Evolutionary conservation across 37 sponge, comb jelly and placozoan species (phyloP).

Genomic region (Crambe crambe): DNA sequence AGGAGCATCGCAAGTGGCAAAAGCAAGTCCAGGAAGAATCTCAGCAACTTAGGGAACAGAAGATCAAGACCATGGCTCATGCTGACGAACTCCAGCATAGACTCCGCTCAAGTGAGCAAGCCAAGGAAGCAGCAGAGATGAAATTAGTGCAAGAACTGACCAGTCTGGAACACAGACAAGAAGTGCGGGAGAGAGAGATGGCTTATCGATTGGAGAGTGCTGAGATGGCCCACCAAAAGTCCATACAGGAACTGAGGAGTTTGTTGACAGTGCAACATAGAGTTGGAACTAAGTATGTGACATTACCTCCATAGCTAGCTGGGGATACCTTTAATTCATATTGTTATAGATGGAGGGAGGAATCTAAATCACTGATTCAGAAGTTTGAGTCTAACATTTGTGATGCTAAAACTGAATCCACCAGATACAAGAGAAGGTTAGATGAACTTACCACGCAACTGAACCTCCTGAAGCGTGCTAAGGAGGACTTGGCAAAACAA

Average conservation of each 20-base stretch:
- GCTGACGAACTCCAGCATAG: constrained; percentile 21
- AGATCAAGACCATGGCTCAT: constrained; percentile 32
- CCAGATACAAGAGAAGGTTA: constrained; percentile 18
- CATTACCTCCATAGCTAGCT: background rate
- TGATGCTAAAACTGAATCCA: constrained; percentile 37
- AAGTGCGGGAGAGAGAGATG: constrained; percentile 49
- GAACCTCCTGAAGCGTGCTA: constrained; percentile 15
- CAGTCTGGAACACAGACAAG: constrained; percentile 24
- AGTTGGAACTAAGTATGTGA: constrained; percentile 46
- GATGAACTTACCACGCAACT: constrained; percentile 38
- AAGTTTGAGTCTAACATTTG: constrained; percentile 68
- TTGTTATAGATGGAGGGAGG: constrained; percentile 72
- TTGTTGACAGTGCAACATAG: constrained; percentile 48
- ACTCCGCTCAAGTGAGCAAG: constrained; percentile 30
- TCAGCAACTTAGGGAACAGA: constrained; percentile 64
- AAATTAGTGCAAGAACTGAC: constrained; percentile 47
- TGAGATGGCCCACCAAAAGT: constrained; percentile 51
- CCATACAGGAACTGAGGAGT: constrained; percentile 52
- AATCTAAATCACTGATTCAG: constrained; percentile 57
- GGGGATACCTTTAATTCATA: background rate
- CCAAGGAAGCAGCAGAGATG: constrained; percentile 39
- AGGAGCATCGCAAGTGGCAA: constrained; percentile 35
- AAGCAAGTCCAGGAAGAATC: constrained; percentile 47
- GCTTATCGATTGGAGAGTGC: constrained; percentile 27
- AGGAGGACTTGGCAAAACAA: constrained; percentile 42